Conservation (phyloP, 2,888 invertebrate genomes). For the Griposia aprilina region DNA sequence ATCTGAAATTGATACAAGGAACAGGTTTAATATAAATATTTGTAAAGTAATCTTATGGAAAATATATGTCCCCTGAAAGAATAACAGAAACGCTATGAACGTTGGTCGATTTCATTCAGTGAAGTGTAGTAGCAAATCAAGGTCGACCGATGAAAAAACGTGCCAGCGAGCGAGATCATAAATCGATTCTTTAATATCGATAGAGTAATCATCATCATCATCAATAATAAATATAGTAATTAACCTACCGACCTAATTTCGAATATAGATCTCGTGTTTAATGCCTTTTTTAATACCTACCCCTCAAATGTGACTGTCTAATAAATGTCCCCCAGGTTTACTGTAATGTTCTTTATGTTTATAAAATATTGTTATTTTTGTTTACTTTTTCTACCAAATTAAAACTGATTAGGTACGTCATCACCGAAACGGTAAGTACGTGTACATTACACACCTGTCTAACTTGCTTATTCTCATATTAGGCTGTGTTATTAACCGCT, state of each 20-base stretch:
- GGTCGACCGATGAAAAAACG: not conserved
- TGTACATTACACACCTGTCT: not conserved
- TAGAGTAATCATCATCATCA: not conserved
- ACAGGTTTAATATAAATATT: conserved; percentile 5
- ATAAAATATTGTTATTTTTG: not conserved
- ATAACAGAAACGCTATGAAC: not conserved
- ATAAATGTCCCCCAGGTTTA: not conserved
- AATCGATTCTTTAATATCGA: not conserved
- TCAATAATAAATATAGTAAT: not conserved
- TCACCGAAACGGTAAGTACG: not conserved
- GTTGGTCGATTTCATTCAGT: not conserved
- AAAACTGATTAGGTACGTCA: not conserved
- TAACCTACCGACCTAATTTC: conserved; percentile 1
- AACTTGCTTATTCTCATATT: not conserved
- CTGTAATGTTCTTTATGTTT: not conserved
- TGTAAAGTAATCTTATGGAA: not conserved
- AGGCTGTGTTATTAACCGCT: conserved; percentile 19
- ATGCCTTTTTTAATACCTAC: not conserved
- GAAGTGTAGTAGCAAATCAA: not conserved
- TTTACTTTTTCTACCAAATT: not conserved
- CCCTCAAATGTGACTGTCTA: not conserved
- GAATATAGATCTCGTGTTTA: not conserved
- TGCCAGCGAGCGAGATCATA: not conserved
- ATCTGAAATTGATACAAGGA: conserved; percentile 82
- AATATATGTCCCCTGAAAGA: not conserved